These are phyloP conservation scores for Dendrophyllia cribrosa DNA, from an alignment of 64 coral and sea anemone genomes.

Conservation along the genomic window DNA sequence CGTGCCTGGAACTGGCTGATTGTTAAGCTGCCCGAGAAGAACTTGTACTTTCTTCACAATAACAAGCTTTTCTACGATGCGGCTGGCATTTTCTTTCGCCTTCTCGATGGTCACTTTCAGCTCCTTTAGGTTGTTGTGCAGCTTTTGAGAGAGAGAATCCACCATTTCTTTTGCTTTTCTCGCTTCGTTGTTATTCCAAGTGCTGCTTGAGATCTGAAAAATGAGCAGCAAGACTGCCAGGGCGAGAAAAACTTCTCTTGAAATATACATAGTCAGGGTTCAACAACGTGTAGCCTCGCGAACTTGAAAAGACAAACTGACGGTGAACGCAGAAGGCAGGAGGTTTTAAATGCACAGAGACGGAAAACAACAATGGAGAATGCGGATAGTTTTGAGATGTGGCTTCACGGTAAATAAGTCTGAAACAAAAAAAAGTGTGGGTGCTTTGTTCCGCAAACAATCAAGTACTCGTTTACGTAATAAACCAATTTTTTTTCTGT, in stretches of 20 bases:
- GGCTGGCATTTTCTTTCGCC: conserved; percentile 9
- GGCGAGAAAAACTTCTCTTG: background rate
- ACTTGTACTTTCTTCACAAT: conserved; percentile 25
- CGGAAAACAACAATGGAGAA: too few species aligned
- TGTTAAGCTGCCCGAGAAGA: conserved; percentile 17
- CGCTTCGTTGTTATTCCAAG: background rate
- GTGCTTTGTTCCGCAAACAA: too few species aligned
- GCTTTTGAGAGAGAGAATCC: conserved; percentile 6
- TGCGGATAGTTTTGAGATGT: too few species aligned
- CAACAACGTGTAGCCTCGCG: too few species aligned
- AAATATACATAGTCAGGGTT: background rate
- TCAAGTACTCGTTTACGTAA: too few species aligned
- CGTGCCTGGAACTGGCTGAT: background rate
- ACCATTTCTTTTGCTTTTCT: background rate
- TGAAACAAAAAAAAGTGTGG: too few species aligned
- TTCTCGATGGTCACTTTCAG: background rate
- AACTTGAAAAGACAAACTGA: too few species aligned
- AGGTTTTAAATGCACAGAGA: too few species aligned
- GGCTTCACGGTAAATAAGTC: too few species aligned
- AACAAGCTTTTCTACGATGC: background rate
- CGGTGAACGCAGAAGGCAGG: too few species aligned
- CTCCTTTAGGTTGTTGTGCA: background rate
- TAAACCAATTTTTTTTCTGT: too few species aligned
- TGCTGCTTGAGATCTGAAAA: background rate
- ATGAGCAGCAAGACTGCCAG: background rate